Percentiles rank a stretch among this genome's conserved stretches.
Evolutionary conservation across 2,888 invertebrate genomes (phyloP).

Genomic region (Candidula unifasciata): DNA sequence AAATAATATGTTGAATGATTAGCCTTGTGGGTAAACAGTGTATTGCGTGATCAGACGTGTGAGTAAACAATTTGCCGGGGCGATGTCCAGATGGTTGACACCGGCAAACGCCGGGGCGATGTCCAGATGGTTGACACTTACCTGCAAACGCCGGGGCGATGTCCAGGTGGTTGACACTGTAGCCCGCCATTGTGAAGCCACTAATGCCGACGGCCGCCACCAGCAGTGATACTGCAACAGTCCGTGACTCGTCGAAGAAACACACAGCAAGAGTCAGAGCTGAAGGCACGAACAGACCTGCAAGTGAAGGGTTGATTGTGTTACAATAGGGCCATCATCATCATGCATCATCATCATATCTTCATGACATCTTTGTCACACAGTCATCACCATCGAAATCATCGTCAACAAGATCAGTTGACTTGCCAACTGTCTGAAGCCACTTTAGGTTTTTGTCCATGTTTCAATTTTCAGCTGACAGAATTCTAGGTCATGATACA

Average conservation of each 20-base stretch:
- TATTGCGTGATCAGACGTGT: no score
- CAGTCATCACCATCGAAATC: neutral
- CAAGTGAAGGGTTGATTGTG: no score
- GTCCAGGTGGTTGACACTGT: constrained; percentile 70
- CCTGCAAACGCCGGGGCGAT: constrained; percentile 70
- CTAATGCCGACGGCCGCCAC: constrained; percentile 66
- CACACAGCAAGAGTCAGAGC: constrained; percentile 63
- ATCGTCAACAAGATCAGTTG: no score
- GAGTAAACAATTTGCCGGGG: no score
- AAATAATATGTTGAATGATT: no score
- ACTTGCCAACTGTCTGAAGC: no score
- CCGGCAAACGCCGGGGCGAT: constrained; percentile 70
- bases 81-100: constrained; percentile 35
- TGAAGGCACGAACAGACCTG: constrained; percentile 65
- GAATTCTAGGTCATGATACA: no score
- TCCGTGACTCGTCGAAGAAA: constrained; percentile 64
- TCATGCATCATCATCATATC: no score
- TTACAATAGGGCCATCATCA: no score
- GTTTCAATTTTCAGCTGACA: no score
- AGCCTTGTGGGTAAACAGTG: no score
- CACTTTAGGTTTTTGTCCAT: no score
- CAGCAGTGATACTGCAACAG: constrained; percentile 62
- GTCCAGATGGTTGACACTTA: constrained; percentile 70
- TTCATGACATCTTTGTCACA: neutral
- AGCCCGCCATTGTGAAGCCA: constrained; percentile 70